Evolutionary conservation across 2,888 invertebrate genomes (phyloP), one percentile per base, ranked within the genome.

Genomic region (Yponomeuta evonymella): DNA sequence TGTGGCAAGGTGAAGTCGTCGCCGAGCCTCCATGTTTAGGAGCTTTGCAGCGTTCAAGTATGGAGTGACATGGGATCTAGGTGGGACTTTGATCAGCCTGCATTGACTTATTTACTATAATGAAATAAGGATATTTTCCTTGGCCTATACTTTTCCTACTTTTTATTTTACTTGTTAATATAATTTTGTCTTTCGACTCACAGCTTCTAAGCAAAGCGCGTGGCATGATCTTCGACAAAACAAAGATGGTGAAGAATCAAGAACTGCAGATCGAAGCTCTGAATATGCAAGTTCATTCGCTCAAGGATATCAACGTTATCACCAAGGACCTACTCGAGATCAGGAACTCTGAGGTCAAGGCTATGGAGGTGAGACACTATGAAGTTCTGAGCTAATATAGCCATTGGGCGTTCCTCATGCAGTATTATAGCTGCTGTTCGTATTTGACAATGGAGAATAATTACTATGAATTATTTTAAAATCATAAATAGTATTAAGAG

Each of bases 271-370:
- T 96, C 71, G 93, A 94, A 72, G 96, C 96, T 0, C 84, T 96
- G 69, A 94, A 90, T 48, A 94, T 94, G 9, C 96, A 97, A 84
- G 95, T 96, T 9, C 92, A 94, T 65, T 96, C 96, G 1, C 88
- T 97, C 51, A 96, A 96, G 81, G 96, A 97, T 79, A 96, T 97
- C 67, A 94, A 96, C n/a, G 86, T 93, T 11, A 96, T 97, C 72
- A 96, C 97, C 2, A 97, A 96, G 82, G 96, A 96, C 76, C 88
- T 97, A 79, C 84, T 97, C 33, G 95, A 95, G 78, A 95, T 97
- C 68, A 94, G 96, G 74, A 96, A 95, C 79, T 92, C 95, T 71
- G 97, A 97, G 89, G 94, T 96, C 29, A 95, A 95, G 72, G 96
- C 96, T 83, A 93, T 96, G 81, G 94, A 95, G 87, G 94, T 94